Conservation (phyloP, 2,113 vertebrate species). For the Caloenas nicobarica region DNA sequence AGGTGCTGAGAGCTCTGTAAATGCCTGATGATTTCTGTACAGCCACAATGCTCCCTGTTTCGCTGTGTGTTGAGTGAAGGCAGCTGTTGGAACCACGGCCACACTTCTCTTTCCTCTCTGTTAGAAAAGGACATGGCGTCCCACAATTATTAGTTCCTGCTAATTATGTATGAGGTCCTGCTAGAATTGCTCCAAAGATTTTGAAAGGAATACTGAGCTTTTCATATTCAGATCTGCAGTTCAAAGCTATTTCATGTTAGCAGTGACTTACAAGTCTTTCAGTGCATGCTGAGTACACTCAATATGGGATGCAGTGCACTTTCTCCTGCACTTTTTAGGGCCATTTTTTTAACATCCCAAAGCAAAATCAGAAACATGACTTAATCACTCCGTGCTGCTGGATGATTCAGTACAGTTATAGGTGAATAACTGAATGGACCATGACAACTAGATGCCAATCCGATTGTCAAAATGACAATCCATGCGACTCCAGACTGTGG, state of each 20-base stretch:
- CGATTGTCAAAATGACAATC: background rate
- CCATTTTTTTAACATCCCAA: background rate
- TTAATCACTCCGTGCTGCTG: background rate
- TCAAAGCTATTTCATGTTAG: background rate
- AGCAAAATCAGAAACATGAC: background rate
- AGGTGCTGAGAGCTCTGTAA: background rate
- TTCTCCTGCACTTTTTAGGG: background rate
- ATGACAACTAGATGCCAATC: background rate
- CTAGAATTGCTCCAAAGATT: background rate
- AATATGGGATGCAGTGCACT: rapidly evolving
- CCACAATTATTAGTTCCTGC: background rate
- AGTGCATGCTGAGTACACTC: background rate
- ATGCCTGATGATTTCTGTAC: background rate
- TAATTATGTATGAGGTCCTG: background rate
- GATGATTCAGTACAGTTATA: rapidly evolving
- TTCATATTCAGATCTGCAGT: background rate
- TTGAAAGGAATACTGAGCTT: background rate
- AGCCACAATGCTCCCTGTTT: background rate
- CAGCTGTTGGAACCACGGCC: background rate
- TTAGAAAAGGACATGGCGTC: background rate
- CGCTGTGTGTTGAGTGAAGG: background rate
- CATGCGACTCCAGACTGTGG: rapidly evolving
- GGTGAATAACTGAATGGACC: background rate
- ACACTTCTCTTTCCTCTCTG: background rate
- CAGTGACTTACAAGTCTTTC: background rate